Evolutionary conservation across 2,113 vertebrate species (phyloP).

Genomic region (Pelecanoides urinatrix): DNA sequence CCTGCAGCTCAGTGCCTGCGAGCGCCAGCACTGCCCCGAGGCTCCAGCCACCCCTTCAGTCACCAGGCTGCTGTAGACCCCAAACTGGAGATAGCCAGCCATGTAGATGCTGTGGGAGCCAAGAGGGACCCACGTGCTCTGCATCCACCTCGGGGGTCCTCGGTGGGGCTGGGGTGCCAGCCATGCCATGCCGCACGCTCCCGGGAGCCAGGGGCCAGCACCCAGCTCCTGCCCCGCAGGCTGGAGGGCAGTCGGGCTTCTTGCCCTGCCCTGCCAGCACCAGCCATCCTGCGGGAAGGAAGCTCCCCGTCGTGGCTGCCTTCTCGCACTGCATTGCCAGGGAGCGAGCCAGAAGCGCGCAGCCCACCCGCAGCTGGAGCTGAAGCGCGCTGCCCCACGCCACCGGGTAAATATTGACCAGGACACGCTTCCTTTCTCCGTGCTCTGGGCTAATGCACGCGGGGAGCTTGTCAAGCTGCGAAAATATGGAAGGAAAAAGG

Average conservation of each 20-base stretch:
- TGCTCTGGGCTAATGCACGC: neutral
- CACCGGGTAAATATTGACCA: rapidly evolving
- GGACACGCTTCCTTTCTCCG: neutral
- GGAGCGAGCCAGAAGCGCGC: neutral
- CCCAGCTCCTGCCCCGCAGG: neutral
- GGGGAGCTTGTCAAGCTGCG: neutral
- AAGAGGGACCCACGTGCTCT: rapidly evolving
- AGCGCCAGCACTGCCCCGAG: neutral
- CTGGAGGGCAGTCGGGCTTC: neutral
- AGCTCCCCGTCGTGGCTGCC: conserved; percentile 4
- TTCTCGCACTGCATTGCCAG: neutral
- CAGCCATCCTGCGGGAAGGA: neutral
- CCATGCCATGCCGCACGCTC: rapidly evolving
- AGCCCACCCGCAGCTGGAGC: neutral
- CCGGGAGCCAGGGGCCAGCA: rapidly evolving
- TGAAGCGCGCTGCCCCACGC: rapidly evolving
- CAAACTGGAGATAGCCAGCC: neutral
- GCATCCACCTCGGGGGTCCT: neutral
- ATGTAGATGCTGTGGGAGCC: rapidly evolving
- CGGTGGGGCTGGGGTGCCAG: rapidly evolving
- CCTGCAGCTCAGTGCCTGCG: neutral
- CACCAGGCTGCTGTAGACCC: neutral
- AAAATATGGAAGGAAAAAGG: neutral
- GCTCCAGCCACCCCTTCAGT: neutral
- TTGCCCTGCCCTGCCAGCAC: neutral